A percentile compares a stretch with the other conserved stretches of the same genome.
These are phyloP conservation scores for Dryobota labecula DNA, from an alignment of 2,888 invertebrate genomes.

Conservation along the genomic window DNA sequence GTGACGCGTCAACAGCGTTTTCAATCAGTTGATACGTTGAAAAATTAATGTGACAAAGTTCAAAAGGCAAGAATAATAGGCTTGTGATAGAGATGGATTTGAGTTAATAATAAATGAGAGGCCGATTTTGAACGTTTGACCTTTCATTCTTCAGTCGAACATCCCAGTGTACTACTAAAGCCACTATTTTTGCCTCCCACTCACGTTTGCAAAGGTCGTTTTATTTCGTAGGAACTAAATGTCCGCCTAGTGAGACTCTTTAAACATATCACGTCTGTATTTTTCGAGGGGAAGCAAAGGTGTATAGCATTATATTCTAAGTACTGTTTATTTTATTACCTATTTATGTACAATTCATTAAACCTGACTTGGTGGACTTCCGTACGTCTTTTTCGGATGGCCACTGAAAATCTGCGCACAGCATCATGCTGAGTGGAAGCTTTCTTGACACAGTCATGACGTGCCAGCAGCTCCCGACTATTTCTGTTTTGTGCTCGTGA, in stretches of 20 bases:
- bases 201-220: conserved; percentile 9
- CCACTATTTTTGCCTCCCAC: conserved; percentile 15
- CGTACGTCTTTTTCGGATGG: too few species aligned
- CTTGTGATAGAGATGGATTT: background rate
- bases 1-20: background rate
- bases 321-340: too few species aligned
- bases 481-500: too few species aligned
- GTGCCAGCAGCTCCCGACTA: too few species aligned
- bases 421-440: too few species aligned
- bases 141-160: background rate
- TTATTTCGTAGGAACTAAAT: background rate
- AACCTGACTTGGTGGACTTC: too few species aligned
- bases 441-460: too few species aligned
- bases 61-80: background rate
- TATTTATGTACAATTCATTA: too few species aligned
- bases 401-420: too few species aligned
- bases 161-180: background rate
- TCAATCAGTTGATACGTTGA: too few species aligned
- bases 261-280: background rate
- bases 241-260: background rate
- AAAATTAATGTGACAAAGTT: background rate
- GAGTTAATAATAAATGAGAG: background rate
- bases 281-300: fast-evolving
- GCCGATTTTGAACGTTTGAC: background rate
- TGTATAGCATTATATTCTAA: too few species aligned